phyloP scores from a whole-genome alignment of 2,888 invertebrate genomes.

The Cinara cedri region DNA sequence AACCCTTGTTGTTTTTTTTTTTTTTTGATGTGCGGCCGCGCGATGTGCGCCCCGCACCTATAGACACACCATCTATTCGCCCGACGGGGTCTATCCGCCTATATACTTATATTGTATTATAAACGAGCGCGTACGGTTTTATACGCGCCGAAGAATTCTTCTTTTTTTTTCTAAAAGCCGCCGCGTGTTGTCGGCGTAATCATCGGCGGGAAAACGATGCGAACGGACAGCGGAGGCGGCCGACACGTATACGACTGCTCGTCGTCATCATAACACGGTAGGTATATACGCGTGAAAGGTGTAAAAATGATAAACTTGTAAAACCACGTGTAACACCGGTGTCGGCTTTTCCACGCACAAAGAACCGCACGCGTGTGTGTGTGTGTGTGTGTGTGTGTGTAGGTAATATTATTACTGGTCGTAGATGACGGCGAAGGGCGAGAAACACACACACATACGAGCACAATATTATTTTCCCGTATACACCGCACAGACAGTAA shows the following conservation, averaged over 20 bases:
- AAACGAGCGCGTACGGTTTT: not conserved
- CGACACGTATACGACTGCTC: not conserved
- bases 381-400: not conserved
- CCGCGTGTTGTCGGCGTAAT: not conserved
- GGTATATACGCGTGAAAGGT: conserved; percentile 32
- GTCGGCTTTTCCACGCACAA: conserved; percentile 51
- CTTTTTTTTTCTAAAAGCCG: conserved; percentile 23
- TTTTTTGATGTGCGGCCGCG: conserved; percentile 32
- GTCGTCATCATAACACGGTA: too few species aligned
- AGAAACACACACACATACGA: conserved; percentile 18
- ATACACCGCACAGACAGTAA: conserved; percentile 13
- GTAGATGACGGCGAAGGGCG: conserved; percentile 26
- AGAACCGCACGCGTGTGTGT: not conserved
- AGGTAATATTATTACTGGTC: conserved; percentile 28
- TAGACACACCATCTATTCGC: too few species aligned
- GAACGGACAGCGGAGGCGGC: conserved; percentile 46
- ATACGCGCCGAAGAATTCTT: not conserved
- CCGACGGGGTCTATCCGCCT: not conserved
- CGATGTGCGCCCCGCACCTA: not conserved
- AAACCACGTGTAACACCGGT: conserved; percentile 52
- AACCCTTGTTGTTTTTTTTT: not conserved
- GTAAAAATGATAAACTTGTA: conserved; percentile 57
- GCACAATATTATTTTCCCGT: not conserved
- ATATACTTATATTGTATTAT: conserved; percentile 18
- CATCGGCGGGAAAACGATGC: conserved; percentile 29